These are phyloP conservation scores for Anodontia alba DNA, from an alignment of 2,888 invertebrate genomes.

Conservation along the genomic window DNA sequence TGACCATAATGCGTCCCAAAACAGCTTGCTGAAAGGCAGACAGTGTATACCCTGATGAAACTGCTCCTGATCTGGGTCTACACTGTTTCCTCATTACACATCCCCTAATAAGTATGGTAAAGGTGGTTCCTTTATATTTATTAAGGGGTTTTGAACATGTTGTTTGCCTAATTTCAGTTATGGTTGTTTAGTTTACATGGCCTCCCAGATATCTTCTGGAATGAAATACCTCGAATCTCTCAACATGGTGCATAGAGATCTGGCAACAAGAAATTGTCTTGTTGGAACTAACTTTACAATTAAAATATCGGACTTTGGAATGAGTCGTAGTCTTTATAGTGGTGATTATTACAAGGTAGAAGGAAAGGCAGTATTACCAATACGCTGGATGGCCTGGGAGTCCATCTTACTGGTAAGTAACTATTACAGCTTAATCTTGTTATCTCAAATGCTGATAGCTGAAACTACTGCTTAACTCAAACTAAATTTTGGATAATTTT, in stretches of 20 bases:
- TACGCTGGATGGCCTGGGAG: conserved; percentile 97
- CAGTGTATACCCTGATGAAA: no score
- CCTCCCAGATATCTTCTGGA: conserved; percentile 94
- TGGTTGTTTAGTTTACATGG: conserved; percentile 92
- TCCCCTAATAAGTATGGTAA: no score
- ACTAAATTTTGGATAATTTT: no score
- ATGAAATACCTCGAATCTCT: conserved; percentile 95
- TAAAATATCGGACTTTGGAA: conserved; percentile 85
- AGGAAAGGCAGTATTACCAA: conserved; percentile 91
- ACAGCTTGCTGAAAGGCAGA: no score
- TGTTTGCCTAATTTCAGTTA: conserved; percentile 89
- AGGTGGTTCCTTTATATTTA: no score
- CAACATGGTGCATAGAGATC: conserved; percentile 95
- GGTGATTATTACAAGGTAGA: conserved; percentile 94
- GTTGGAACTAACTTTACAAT: conserved; percentile 92
- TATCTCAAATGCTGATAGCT: no score
- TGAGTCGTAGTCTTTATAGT: conserved; percentile 83
- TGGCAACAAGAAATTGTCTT: conserved; percentile 94
- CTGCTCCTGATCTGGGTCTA: no score
- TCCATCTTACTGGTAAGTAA: conserved; percentile 87
- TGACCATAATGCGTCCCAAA: no score
- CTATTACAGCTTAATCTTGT: no score
- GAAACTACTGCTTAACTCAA: no score
- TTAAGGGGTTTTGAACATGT: no score
- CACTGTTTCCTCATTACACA: no score